Base-by-base conservation (phyloP, 2,797 vertebrate species). In the Furcifer pardalis region DNA sequence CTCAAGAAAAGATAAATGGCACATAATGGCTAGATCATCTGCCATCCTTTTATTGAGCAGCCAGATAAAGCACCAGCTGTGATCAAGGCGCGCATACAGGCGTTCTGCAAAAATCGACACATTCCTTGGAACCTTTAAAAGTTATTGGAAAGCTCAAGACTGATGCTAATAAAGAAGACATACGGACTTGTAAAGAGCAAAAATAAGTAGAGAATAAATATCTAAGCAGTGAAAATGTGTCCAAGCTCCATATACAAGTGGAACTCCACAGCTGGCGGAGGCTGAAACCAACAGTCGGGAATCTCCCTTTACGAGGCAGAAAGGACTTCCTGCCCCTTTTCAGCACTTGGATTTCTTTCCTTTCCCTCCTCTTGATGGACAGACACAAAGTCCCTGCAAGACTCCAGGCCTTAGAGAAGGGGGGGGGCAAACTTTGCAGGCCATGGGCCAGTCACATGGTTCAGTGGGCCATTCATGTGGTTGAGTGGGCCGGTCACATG, bases 1-100 rank as follows among this genome's bases (percentile, higher is more conserved):
- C 76, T 81, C 60, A 60, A 71, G 79, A 69, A 12, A 79, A 87
- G 90, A 85, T 46, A 74, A 89, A 83, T 46, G 49, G 66, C 40
- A 52, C 76, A 25, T 77, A 65, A 79, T 82, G 27, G 79, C 1
- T 21, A 5, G 77, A 59, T 88, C 82, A 0, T 77, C 84, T 77
- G 69, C 52, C 79, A 75, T 59, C 15, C 10, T 68, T 63, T 37
- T 74, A 8, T 0, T 0, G 59, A 60, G 80, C 0, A 1, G 32
- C 72, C 62, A 40, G 78, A 78, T 80, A 25, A 82, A 72, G 52
- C 77, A 1, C 75, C 86, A 66, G 83, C 84, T 84, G 82, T 27
- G 74, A 83, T 62, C 23, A 5, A 62, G 7, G 27, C 37, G 1
- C 7, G 1, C 17, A 19, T 9, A 0, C 72, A 32, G 71, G 19